Evolutionary conservation across 2,888 invertebrate genomes (phyloP).

Genomic region (Psococerastis gibbosa): DNA sequence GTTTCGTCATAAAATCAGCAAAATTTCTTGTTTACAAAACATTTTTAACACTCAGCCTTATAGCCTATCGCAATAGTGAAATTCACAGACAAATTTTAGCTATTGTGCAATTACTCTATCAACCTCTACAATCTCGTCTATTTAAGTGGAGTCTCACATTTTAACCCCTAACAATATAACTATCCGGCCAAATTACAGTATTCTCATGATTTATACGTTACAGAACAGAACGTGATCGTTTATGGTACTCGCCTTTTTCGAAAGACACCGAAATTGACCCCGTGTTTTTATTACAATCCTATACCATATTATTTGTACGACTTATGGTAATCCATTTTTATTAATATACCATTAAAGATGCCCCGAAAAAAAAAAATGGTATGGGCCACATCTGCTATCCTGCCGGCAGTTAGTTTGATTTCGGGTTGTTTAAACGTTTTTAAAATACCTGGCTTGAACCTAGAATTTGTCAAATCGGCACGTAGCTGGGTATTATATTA

Average conservation of each 20-base stretch:
- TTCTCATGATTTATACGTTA: constrained; percentile 2
- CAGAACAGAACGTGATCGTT: constrained; percentile 6
- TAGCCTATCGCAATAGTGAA: no score
- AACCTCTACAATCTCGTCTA: no score
- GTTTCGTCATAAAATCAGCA: no score
- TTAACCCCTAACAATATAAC: no score
- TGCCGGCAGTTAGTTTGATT: background rate
- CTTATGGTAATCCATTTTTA: constrained; percentile 6
- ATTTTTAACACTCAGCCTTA: no score
- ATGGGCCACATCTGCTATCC: background rate
- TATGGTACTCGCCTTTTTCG: background rate
- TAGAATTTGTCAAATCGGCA: background rate
- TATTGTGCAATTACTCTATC: no score
- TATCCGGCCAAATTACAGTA: constrained; percentile 6
- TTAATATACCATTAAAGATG: background rate
- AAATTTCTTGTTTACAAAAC: no score
- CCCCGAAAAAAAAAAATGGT: background rate
- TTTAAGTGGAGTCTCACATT: no score
- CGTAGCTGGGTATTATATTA: background rate
- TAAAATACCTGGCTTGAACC: background rate
- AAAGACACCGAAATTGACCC: constrained; percentile 3
- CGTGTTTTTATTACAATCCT: constrained; percentile 3
- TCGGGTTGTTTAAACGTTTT: background rate
- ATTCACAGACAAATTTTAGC: no score
- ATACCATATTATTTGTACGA: constrained; percentile 7